phyloP scores from a whole-genome alignment of 64 coral and sea anemone species.

The Pocillopora verrucosa region DNA sequence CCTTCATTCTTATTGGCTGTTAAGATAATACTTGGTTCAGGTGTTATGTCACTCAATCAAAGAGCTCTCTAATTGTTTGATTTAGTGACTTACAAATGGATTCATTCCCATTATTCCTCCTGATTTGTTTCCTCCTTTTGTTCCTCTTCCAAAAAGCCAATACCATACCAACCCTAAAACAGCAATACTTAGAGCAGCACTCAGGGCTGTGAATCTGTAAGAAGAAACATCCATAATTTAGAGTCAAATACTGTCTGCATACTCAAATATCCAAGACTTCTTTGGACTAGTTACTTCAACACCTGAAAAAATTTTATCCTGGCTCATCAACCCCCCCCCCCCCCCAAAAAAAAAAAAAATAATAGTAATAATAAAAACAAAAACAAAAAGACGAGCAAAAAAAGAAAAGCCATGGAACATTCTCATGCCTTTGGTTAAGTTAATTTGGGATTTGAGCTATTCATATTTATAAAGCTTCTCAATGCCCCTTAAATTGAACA shows the following conservation, averaged over 20 bases:
- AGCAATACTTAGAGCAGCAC: conserved; percentile 66
- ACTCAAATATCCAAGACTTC: too few species aligned
- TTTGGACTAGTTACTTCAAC: too few species aligned
- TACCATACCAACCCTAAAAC: conserved; percentile 82
- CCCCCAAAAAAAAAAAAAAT: too few species aligned
- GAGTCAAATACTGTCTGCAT: background rate
- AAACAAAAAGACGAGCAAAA: background rate
- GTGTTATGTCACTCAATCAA: too few species aligned
- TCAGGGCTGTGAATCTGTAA: conserved; percentile 65
- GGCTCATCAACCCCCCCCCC: too few species aligned
- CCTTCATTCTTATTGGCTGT: too few species aligned
- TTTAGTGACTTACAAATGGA: conserved; percentile 82
- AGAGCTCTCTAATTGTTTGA: background rate
- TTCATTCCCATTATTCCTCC: conserved; percentile 77
- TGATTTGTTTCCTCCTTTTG: conserved; percentile 42
- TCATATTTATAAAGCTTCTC: too few species aligned
- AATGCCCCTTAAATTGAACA: too few species aligned
- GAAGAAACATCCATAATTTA: background rate
- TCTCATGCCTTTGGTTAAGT: too few species aligned
- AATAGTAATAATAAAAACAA: background rate
- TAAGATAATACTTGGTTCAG: too few species aligned
- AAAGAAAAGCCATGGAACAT: background rate
- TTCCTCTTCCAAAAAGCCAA: conserved; percentile 52
- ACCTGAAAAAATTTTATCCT: too few species aligned
- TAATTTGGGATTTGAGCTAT: too few species aligned